Percentiles rank a stretch among this genome's conserved stretches.
phyloP scores from a whole-genome alignment of 1,140 invertebrate species.

The Anastatus disparis region DNA sequence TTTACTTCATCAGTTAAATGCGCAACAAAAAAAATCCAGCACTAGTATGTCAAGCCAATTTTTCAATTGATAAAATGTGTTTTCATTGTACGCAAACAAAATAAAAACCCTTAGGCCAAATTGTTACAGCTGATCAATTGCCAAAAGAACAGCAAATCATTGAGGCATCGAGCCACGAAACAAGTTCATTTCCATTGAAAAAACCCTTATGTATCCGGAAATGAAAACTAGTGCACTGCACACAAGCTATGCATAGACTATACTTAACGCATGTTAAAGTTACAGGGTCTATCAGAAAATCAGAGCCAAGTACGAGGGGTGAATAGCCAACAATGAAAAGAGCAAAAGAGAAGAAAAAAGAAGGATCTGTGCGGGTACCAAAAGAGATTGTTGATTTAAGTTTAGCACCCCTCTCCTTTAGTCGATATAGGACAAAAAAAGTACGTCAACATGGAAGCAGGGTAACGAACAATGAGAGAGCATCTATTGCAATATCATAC shows the following conservation, averaged over 20 bases:
- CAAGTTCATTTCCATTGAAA: conserved; percentile 31
- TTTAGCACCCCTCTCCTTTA: neutral
- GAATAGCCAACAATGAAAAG: conserved; percentile 4
- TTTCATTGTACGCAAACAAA: too few relatives aligned
- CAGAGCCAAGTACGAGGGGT: conserved; percentile 7
- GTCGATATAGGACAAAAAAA: conserved; percentile 13
- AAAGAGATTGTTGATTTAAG: too few relatives aligned
- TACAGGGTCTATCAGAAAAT: conserved; percentile 16
- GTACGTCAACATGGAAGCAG: conserved; percentile 26
- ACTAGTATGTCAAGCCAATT: conserved; percentile 2
- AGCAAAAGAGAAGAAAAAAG: too few relatives aligned
- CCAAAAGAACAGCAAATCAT: neutral
- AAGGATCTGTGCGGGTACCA: neutral
- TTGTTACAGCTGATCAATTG: conserved; percentile 8
- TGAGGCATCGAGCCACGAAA: neutral
- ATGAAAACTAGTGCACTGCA: neutral
- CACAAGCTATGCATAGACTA: neutral
- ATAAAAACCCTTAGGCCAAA: neutral
- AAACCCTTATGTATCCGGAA: too few relatives aligned
- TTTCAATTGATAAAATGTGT: conserved; percentile 20
- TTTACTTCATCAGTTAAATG: too few relatives aligned
- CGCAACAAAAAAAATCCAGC: too few relatives aligned
- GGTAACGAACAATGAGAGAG: conserved; percentile 12
- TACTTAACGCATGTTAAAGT: too few relatives aligned
- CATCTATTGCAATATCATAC: neutral